Conservation (phyloP, 2,888 invertebrate species). For the Julus scandinavius region DNA sequence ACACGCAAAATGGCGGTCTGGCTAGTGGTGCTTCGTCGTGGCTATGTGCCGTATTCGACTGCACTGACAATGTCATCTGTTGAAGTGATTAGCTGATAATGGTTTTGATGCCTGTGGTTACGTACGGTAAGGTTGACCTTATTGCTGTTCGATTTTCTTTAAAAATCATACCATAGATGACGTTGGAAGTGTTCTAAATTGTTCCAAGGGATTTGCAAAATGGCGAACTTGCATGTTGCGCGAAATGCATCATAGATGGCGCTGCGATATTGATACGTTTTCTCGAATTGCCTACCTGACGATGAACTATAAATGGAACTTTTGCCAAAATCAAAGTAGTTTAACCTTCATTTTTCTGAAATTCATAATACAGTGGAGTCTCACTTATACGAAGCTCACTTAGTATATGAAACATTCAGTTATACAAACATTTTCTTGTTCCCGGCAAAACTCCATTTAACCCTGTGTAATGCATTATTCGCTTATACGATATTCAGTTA, state of each 20-base stretch:
- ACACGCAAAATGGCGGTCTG: background rate
- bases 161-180: background rate
- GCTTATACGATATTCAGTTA: too few species aligned
- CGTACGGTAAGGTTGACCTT: background rate
- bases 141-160: background rate
- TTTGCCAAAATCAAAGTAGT: too few species aligned
- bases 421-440: too few species aligned
- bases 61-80: background rate
- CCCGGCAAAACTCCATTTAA: too few species aligned
- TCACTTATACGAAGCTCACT: too few species aligned
- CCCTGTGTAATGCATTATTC: too few species aligned
- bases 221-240: background rate
- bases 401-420: too few species aligned
- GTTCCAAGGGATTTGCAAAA: too few species aligned
- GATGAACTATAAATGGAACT: too few species aligned
- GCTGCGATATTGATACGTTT: background rate
- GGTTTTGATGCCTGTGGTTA: background rate
- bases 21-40: background rate
- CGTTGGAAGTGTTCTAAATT: background rate
- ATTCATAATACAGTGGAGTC: too few species aligned
- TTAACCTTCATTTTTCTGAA: too few species aligned
- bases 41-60: background rate
- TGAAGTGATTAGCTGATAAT: conserved; percentile 11
- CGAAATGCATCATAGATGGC: background rate
- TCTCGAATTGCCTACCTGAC: too few species aligned